Evolutionary conservation across 2,797 vertebrate species (phyloP).

Genomic region (Antennarius maculatus): DNA sequence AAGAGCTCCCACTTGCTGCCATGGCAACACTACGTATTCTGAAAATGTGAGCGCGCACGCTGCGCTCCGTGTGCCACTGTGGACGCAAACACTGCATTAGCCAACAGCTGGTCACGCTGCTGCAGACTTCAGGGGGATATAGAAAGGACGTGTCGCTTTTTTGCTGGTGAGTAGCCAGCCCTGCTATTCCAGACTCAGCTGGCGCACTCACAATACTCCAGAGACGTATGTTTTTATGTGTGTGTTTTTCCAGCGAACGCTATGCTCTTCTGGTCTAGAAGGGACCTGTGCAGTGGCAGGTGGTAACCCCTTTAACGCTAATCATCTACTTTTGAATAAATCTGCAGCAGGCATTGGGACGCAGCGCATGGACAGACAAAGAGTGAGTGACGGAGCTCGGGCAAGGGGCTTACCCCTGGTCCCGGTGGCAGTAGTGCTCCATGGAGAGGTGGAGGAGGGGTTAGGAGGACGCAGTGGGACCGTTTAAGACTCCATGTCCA

Average conservation of each 20-base stretch:
- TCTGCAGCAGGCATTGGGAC: slow-evolving; percentile 48
- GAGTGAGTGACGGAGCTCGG: slow-evolving; percentile 40
- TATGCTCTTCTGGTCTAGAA: slow-evolving; percentile 34
- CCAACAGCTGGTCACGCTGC: slow-evolving; percentile 74
- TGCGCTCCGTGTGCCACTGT: slow-evolving; percentile 39
- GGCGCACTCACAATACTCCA: slow-evolving; percentile 26
- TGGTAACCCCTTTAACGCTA: slow-evolving; percentile 56
- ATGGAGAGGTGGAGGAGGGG: slow-evolving; percentile 11
- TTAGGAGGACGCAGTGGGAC: slow-evolving; percentile 25
- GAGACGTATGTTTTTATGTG: background rate
- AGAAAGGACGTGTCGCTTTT: slow-evolving; percentile 60
- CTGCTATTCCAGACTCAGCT: slow-evolving; percentile 40
- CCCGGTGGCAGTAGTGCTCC: slow-evolving; percentile 40
- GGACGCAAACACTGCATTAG: slow-evolving; percentile 55
- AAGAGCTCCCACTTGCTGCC: slow-evolving; percentile 74
- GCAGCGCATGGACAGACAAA: slow-evolving; percentile 47
- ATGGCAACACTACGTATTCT: slow-evolving; percentile 74
- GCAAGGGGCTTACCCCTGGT: slow-evolving; percentile 35
- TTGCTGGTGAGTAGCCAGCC: slow-evolving; percentile 64
- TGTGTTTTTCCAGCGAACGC: slow-evolving; percentile 19
- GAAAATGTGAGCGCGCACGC: slow-evolving; percentile 46
- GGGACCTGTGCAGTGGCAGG: slow-evolving; percentile 50
- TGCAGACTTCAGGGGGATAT: slow-evolving; percentile 70
- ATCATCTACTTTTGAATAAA: slow-evolving; percentile 68
- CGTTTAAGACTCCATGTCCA: slow-evolving; percentile 71